Evolutionary conservation across 1,140 invertebrate species (phyloP).

Genomic region (Penaeus indicus): DNA sequence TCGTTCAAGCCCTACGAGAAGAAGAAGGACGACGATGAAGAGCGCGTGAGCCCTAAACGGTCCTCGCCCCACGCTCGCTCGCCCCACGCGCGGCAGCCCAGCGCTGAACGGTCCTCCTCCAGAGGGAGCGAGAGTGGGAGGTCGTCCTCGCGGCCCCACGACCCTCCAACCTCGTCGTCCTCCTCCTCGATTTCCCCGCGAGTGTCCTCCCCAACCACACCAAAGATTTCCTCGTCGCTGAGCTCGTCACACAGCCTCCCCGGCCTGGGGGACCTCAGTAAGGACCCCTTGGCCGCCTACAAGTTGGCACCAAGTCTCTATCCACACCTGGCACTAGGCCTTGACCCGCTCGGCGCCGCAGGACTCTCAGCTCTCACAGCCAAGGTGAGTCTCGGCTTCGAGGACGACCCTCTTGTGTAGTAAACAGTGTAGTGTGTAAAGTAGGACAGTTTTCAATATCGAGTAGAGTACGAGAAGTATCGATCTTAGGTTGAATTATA

Average conservation of each 20-base stretch:
- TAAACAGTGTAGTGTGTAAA: too few relatives aligned
- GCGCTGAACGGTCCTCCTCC: constrained; percentile 61
- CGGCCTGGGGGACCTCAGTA: constrained; percentile 59
- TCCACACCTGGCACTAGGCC: constrained; percentile 59
- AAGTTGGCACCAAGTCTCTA: constrained; percentile 65
- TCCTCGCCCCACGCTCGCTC: constrained; percentile 42
- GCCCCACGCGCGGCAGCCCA: constrained; percentile 42
- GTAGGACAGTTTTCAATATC: too few relatives aligned
- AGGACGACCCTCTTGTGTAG: too few relatives aligned
- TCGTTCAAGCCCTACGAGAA: constrained; percentile 87
- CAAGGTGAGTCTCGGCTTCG: constrained; percentile 52
- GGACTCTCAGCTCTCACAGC: constrained; percentile 65
- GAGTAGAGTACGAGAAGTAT: too few relatives aligned
- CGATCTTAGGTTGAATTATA: too few relatives aligned
- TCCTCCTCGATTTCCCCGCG: constrained; percentile 48
- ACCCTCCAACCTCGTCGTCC: constrained; percentile 40
- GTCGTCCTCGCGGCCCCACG: constrained; percentile 56
- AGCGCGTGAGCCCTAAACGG: constrained; percentile 64
- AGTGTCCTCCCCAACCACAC: constrained; percentile 56
- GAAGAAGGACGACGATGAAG: constrained; percentile 66
- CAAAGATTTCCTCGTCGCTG: constrained; percentile 64
- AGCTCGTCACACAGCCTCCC: constrained; percentile 49
- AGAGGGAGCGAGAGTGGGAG: constrained; percentile 66
- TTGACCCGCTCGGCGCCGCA: constrained; percentile 64
- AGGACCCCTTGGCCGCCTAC: constrained; percentile 65